Base-by-base conservation (phyloP, 2,797 vertebrate species). In the Paratrypauchen microcephalus region DNA sequence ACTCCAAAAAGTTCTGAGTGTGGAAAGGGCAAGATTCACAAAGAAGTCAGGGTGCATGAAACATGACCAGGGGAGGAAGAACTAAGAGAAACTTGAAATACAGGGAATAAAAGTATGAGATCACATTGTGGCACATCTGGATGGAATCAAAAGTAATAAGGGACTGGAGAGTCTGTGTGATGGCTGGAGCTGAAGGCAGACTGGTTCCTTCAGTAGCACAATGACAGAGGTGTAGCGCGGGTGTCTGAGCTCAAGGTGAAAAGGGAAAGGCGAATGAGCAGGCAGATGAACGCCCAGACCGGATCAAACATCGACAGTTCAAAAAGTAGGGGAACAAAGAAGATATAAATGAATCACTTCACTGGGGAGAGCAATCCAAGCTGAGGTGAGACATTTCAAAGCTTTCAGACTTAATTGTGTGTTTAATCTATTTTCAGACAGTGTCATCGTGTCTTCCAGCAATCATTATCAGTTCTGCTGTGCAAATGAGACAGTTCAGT, bases 271-370 rank as follows among this genome's bases (percentile, higher is more conserved):
- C 77, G 69, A 70, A 52, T 61, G 55, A 69, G 68, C 73, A 79
- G 77, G 74, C 71, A 69, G 84, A 79, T 9, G 21, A 80, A 76
- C 73, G 69, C 52, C 11, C 69, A 82, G 73, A 66, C 50, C 19
- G 85, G 83, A 89, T 88, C 84, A 89, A 86, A 84, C 75, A 83
- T 73, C 72, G 70, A 68, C 66, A 77, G 80, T 81, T 88, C 79
- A 86, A 82, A 82, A 89, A 81, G 77, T 81, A 66, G 64, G 69
- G 72, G 80, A 86, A 84, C 78, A 88, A 90, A 83, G 83, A 61
- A 59, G 57, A 54, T 66, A 75, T 79, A 76, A 86, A 87, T 88
- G 73, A 88, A 78, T 77, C 68, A 68, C 80, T 79, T 77, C 75
- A 73, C 63, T 61, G 41, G 74, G 81, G 66, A 66, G 76, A 80